phyloP scores from a whole-genome alignment of 1,140 invertebrate genomes.

The Drosophila melanica region DNA sequence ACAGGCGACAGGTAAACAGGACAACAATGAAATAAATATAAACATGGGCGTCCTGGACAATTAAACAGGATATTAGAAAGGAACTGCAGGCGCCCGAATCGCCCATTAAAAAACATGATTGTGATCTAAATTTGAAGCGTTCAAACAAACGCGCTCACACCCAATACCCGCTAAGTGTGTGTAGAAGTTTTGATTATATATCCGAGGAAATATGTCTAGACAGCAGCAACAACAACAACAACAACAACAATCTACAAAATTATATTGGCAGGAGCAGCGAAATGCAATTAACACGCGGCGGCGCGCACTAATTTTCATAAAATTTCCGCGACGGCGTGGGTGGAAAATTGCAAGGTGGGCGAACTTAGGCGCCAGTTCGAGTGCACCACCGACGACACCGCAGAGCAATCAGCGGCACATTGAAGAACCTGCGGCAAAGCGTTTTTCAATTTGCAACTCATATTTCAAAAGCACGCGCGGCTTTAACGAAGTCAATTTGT shows the following conservation, averaged over 20 bases:
- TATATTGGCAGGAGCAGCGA: neutral
- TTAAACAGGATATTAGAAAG: conserved; percentile 70
- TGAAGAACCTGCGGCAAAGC: conserved; percentile 55
- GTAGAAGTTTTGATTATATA: conserved; percentile 19
- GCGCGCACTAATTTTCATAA: neutral
- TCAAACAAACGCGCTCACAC: conserved; percentile 2
- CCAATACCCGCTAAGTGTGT: neutral
- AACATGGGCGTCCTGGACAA: conserved; percentile 48
- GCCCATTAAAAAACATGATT: conserved; percentile 58
- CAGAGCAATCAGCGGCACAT: conserved; percentile 59
- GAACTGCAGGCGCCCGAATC: conserved; percentile 23
- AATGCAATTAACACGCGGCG: conserved; percentile 53
- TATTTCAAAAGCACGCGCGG: conserved; percentile 49
- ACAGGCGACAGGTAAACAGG: conserved; percentile 9
- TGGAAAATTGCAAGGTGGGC: conserved; percentile 22
- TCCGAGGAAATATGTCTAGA: conserved; percentile 76
- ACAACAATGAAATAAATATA: conserved; percentile 1
- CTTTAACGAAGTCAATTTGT: conserved; percentile 78
- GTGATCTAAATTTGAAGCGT: conserved; percentile 36
- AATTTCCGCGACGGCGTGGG: conserved; percentile 10
- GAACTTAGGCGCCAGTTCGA: conserved; percentile 28
- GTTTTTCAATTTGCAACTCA: conserved; percentile 73
- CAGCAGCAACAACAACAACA: conserved; percentile 27
- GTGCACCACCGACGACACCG: conserved; percentile 3
- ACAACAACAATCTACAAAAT: neutral